phyloP scores from a whole-genome alignment of 2,797 vertebrate species.

The Miichthys miiuy region DNA sequence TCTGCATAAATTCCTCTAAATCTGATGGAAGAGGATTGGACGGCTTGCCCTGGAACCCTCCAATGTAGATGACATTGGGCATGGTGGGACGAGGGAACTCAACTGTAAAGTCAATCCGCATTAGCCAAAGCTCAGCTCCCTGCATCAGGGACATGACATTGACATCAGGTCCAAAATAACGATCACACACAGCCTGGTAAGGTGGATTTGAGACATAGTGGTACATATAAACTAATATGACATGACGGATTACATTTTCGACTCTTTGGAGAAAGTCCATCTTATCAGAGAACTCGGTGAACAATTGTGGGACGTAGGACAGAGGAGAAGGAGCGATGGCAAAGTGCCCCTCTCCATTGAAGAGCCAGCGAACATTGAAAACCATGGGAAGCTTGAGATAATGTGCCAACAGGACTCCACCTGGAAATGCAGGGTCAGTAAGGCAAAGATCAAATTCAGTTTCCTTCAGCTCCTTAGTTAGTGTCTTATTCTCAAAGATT shows the following conservation, averaged over 20 bases:
- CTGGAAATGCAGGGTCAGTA: slow-evolving; percentile 70
- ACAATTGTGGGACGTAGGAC: slow-evolving; percentile 69
- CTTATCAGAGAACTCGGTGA: slow-evolving; percentile 48
- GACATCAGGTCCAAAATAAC: slow-evolving; percentile 63
- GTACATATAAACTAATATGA: slow-evolving; percentile 60
- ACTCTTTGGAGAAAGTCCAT: slow-evolving; percentile 74
- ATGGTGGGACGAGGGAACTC: slow-evolving; percentile 81
- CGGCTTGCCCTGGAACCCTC: slow-evolving; percentile 78
- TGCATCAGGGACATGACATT: slow-evolving; percentile 56
- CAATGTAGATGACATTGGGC: slow-evolving; percentile 82
- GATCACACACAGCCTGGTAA: slow-evolving; percentile 62
- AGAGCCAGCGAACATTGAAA: slow-evolving; percentile 68
- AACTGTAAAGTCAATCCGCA: slow-evolving; percentile 77
- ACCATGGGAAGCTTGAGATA: slow-evolving; percentile 75
- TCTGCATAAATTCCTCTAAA: slow-evolving; percentile 76
- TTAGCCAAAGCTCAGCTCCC: slow-evolving; percentile 78
- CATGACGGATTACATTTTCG: slow-evolving; percentile 52
- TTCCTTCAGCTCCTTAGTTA: slow-evolving; percentile 61
- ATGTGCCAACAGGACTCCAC: slow-evolving; percentile 61
- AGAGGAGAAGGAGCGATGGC: slow-evolving; percentile 73
- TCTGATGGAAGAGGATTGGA: slow-evolving; percentile 66
- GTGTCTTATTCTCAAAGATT: slow-evolving; percentile 69
- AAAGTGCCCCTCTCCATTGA: slow-evolving; percentile 68
- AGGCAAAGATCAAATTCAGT: slow-evolving; percentile 68
- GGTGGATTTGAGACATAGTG: slow-evolving; percentile 44